Base-by-base conservation (phyloP, 23 tunicate species). In the Trididemnum clinides region DNA sequence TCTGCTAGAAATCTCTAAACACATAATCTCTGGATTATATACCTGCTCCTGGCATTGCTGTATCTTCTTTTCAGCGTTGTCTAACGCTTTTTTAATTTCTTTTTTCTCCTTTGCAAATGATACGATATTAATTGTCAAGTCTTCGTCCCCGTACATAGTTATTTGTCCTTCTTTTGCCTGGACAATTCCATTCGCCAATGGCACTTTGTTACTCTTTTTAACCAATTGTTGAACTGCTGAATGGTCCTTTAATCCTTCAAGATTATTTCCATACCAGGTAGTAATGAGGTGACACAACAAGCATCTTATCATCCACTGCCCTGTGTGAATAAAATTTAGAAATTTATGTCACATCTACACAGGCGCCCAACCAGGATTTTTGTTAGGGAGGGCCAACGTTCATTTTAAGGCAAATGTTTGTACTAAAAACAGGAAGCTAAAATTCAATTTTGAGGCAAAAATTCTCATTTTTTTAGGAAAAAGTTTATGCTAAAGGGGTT, bases 101-200 rank as follows among this genome's bases (percentile, higher is more conserved):
- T 36, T 39, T 50, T 89, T 89, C 69, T 89, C 93, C 77, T 83
- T 89, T n/a, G 82, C 44, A 20, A 33, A 84, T 1, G 88, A 82
- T 19, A 89, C 93, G 51, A 89, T 89, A 70, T 89, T 89, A 32
- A 83, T 84, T 0, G 93, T 89, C 36, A 86, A 15, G 39, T 86
- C 90, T 39, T 86, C 51, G 0, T 86, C 90, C 28, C 90, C 90
- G 66, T 86, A 86, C 90, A 86, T 77, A 19, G 90, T 86, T 10
- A 86, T 78, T 15, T 77, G 62, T 6, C 84, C 90, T 0, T 44
- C 64, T 65, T 76, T 77, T 39, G 34, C 77, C 28, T 63, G 82
- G 0, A 29, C 71, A 23, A 82, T n/a, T 6, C 72, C 34, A 2
- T 82, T 82, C 10, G 37, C 37, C 3, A 37, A 6, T 5, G 32